Evolutionary conservation across 92 coral and sea anemone genomes (phyloP), one percentile per base, ranked within the genome.

Genomic region (Ricordea florida): DNA sequence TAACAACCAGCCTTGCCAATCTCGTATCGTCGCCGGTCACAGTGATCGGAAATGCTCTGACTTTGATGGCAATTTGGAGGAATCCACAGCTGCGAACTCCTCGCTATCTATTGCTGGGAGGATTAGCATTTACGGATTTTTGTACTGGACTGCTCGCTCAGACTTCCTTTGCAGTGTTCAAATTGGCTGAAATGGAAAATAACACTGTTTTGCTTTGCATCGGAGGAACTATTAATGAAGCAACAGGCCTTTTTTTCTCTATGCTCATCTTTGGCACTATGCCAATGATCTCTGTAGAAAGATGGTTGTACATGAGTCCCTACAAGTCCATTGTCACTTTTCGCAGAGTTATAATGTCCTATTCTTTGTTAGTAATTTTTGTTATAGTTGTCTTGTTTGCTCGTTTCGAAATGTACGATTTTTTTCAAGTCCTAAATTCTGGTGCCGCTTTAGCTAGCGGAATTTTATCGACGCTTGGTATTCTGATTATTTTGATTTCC

Each of bases 281-380:
- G 8, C 22, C 74, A 48, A 22, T 66, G 1, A 30, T 66, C 58
- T 47, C 74, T 6, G 10, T 66, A 47, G 74, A 66, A 49, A 43
- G 74, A 33, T 66, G 74, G 61, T 13, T 66, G 31, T 60, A 66
- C 42, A 66, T 48, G n/a, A n/a, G 74, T 30, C 46, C 13, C 10
- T 58, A n/a, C 58, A 60, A 34, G n/a, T 47, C 74, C 33, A 2
- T 32, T 0, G 2, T 33, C 2, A 66, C 73, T 20, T 29, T 25
- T n/a, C n/a, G n/a, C n/a, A n/a, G n/a, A n/a, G n/a, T n/a, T n/a
- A n/a, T n/a, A n/a, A n/a, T n/a, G n/a, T n/a, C n/a, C n/a, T n/a
- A n/a, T n/a, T n/a, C n/a, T n/a, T n/a, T n/a, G n/a, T n/a, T n/a
- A n/a, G n/a, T n/a, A n/a, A n/a, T n/a, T n/a, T n/a, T 28, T 0